These are phyloP conservation scores for Ciconia maguari DNA, from an alignment of 2,113 vertebrate genomes.

Conservation along the genomic window DNA sequence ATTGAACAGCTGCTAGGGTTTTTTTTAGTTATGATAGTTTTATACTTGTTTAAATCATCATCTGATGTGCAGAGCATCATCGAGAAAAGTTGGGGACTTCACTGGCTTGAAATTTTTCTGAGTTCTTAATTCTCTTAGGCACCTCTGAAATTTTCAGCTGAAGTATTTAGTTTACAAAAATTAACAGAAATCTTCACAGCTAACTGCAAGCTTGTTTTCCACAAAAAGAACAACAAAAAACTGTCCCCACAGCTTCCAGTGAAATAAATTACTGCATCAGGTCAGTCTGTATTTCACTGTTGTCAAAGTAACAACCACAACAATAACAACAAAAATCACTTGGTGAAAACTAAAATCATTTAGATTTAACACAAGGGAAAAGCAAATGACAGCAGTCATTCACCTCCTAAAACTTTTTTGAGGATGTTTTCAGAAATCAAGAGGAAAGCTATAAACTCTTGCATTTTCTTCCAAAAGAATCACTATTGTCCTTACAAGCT, in stretches of 20 bases:
- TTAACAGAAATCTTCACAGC: not conserved
- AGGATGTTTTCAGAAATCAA: not conserved
- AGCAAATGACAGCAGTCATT: not conserved
- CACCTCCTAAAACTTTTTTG: not conserved
- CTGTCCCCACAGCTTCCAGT: not conserved
- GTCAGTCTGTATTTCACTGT: not conserved
- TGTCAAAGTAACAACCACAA: not conserved
- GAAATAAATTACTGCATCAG: not conserved
- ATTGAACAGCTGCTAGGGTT: conserved; percentile 65
- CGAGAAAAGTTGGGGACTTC: not conserved
- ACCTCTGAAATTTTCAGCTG: not conserved
- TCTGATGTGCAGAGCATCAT: conserved; percentile 3
- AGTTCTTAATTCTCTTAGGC: not conserved
- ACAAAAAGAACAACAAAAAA: not conserved
- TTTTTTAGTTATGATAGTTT: conserved; percentile 55
- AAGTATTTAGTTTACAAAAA: not conserved
- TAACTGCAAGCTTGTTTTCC: not conserved
- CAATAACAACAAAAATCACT: not conserved
- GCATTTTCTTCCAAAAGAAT: not conserved
- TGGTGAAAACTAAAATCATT: not conserved
- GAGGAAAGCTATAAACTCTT: not conserved
- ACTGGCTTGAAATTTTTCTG: not conserved
- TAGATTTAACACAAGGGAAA: not conserved
- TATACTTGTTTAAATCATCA: conserved; percentile 47
- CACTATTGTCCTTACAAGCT: not conserved